Evolutionary conservation across 2,888 invertebrate genomes (phyloP).

Genomic region (Nemotelus nigrinus): DNA sequence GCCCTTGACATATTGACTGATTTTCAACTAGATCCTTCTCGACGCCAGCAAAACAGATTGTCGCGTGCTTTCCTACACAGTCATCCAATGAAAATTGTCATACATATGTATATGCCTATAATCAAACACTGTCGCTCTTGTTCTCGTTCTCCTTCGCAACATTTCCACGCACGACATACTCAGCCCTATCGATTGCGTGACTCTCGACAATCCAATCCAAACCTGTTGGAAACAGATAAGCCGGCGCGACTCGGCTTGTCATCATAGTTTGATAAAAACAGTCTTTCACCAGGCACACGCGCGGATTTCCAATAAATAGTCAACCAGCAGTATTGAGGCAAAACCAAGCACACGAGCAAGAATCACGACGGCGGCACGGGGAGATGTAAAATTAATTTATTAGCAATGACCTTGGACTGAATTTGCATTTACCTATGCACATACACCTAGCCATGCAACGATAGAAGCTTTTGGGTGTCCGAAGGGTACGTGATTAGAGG

Average conservation of each 20-base stretch:
- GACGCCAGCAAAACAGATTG: not conserved
- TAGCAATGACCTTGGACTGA: constrained; percentile 29
- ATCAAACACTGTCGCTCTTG: not conserved
- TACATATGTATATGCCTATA: no score
- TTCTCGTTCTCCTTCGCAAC: not conserved
- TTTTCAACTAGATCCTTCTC: constrained; percentile 9
- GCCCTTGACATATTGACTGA: constrained; percentile 30
- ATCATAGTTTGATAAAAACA: no score
- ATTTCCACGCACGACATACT: not conserved
- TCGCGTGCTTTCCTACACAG: not conserved
- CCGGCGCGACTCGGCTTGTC: not conserved
- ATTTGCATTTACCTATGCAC: constrained; percentile 23
- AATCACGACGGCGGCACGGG: not conserved
- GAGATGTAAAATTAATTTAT: not conserved
- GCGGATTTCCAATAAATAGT: constrained; percentile 3
- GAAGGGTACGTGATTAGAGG: no score
- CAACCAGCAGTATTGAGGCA: not conserved
- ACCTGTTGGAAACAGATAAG: constrained; percentile 5
- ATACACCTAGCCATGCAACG: not conserved
- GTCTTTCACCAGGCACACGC: not conserved
- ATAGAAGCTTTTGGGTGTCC: not conserved
- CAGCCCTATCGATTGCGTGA: not conserved
- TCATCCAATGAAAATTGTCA: no score
- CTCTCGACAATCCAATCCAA: not conserved
- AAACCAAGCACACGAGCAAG: not conserved